Conservation (phyloP, 2,797 vertebrate genomes). For the Odontamblyopus rebecca region DNA sequence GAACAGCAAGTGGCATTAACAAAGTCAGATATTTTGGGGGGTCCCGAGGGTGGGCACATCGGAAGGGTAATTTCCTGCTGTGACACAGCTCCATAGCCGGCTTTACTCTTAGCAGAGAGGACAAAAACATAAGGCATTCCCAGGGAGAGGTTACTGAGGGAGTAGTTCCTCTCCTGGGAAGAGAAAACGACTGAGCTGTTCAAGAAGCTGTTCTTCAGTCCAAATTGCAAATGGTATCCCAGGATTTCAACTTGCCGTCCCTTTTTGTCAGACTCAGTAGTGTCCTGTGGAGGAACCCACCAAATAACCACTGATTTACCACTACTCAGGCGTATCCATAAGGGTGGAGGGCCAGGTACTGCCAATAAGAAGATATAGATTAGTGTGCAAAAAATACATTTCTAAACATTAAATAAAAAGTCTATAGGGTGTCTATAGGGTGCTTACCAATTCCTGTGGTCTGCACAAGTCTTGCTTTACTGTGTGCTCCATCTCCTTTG, state of each 20-base stretch:
- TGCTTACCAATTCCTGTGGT: constrained; percentile 86
- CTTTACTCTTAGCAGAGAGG: constrained; percentile 84
- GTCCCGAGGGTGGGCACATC: constrained; percentile 82
- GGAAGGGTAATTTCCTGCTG: constrained; percentile 82
- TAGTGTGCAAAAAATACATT: constrained; percentile 44
- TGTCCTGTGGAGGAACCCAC: constrained; percentile 81
- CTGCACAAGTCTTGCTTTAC: constrained; percentile 86
- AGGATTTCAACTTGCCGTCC: constrained; percentile 74
- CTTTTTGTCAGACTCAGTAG: constrained; percentile 50
- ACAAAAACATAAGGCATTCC: constrained; percentile 89
- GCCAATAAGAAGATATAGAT: constrained; percentile 43
- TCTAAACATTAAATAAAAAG: constrained; percentile 17
- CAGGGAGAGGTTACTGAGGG: constrained; percentile 77
- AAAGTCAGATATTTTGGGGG: constrained; percentile 84
- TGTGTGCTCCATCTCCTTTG: constrained; percentile 90
- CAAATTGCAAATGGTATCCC: constrained; percentile 89
- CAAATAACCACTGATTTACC: constrained; percentile 82
- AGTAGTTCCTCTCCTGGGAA: constrained; percentile 78
- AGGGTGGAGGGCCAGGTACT: constrained; percentile 87
- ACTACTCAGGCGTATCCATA: constrained; percentile 82
- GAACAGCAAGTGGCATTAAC: constrained; percentile 86
- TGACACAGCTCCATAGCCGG: constrained; percentile 83
- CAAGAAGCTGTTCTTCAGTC: constrained; percentile 79
- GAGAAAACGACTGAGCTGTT: constrained; percentile 82
- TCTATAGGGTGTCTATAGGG: constrained; percentile 32